Conservation (phyloP, 1,140 invertebrate species). For the Drosophila equinoxialis region DNA sequence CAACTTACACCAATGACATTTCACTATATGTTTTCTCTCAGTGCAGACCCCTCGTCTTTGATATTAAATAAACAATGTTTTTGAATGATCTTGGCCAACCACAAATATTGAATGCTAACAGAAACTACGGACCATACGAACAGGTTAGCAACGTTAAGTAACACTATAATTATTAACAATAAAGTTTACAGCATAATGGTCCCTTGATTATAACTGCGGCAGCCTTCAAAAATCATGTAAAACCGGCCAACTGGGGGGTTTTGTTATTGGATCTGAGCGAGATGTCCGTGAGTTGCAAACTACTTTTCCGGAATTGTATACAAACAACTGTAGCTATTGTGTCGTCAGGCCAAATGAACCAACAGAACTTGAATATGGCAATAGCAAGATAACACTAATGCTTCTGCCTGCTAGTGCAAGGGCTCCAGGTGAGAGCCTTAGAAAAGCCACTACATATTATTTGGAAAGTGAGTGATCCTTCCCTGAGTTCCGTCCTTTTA, state of each 20-base stretch:
- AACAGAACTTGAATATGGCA: conserved; percentile 1
- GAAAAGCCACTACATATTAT: conserved; percentile 23
- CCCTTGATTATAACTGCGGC: conserved; percentile 49
- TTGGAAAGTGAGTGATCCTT: conserved; percentile 44
- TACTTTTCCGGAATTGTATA: background rate
- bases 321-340: conserved; percentile 1
- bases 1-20: no score
- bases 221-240: conserved; percentile 37
- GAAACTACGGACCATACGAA: conserved; percentile 36
- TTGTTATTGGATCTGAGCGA: conserved; percentile 37
- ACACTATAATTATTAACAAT: background rate
- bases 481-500: no score
- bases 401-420: conserved; percentile 33
- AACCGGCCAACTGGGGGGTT: conserved; percentile 36
- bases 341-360: conserved; percentile 23
- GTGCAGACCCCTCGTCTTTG: no score
- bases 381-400: conserved; percentile 26
- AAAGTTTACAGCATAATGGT: conserved; percentile 42
- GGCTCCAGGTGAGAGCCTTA: conserved; percentile 3
- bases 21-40: no score
- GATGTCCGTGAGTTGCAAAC: conserved; percentile 23
- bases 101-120: conserved; percentile 32
- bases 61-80: conserved; percentile 54
- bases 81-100: conserved; percentile 64
- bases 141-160: conserved; percentile 15